Conservation (phyloP, 2,113 vertebrate species). For the Chaetodon trifascialis region DNA sequence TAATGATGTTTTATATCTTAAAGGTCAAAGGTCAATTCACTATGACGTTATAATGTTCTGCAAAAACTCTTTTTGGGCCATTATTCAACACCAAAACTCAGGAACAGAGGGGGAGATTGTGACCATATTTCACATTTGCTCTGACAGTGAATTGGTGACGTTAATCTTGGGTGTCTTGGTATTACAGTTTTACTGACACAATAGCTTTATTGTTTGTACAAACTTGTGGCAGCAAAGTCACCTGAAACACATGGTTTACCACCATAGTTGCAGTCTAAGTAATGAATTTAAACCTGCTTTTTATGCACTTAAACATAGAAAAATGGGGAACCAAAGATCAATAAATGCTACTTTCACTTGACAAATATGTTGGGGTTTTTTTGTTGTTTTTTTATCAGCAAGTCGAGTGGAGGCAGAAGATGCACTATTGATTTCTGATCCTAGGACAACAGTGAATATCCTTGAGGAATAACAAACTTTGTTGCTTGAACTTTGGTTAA, state of each 20-base stretch:
- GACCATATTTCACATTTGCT: no score
- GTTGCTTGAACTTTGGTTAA: constrained; percentile 29
- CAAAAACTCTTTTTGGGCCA: no score
- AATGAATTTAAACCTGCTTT: constrained; percentile 27
- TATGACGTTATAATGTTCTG: no score
- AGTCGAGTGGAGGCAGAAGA: constrained; percentile 50
- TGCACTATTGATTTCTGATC: constrained; percentile 73
- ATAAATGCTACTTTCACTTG: constrained; percentile 66
- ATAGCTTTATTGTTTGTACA: neutral
- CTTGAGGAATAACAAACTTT: constrained; percentile 63
- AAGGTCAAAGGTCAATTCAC: no score
- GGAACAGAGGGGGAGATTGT: no score
- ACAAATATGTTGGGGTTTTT: constrained; percentile 58
- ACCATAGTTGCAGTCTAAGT: neutral
- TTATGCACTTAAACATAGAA: constrained; percentile 42
- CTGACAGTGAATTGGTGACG: no score
- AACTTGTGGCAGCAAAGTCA: neutral
- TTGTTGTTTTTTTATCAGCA: constrained; percentile 44
- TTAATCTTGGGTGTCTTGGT: no score
- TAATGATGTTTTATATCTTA: no score
- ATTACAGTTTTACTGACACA: neutral
- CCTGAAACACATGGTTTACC: neutral
- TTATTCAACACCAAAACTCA: no score
- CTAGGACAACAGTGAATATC: constrained; percentile 59
- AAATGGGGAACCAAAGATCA: constrained; percentile 52